Base-by-base conservation (phyloP, 2,888 invertebrate species). In the Spicauda simplicius region DNA sequence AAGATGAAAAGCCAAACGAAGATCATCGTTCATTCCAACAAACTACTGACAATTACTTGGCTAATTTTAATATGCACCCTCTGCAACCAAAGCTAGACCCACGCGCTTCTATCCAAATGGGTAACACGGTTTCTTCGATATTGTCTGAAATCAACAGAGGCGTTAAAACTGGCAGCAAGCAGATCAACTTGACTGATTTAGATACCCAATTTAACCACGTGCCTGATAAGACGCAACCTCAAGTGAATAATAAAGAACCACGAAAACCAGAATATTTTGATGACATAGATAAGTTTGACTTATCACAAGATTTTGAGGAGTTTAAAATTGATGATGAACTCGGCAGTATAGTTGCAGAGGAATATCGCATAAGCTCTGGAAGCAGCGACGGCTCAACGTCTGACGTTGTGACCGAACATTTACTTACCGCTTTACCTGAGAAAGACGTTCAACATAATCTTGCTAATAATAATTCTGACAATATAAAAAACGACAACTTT, bases 251-350 rank as follows among this genome's bases (percentile, higher is more conserved):
- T 71, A 80, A 82, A 41, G 92, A 91, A 73, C 69, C 86, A 60
- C 86, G 90, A 61, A 92, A 93, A 78, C 85, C 87, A 16, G 90
- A 92, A 76, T 93, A 92, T 76, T 90, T 92, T 69, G 93, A 93
- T 70, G 92, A 93, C 73, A 94, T 94, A 75, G 94, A 94, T 80
- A 95, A 95, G 76, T 95, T 95, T 79, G 96, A 96, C 80, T 93
- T 96, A 77, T 95, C 96, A 71, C 96, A 96, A 82, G 96, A 96
- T 85, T 97, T 97, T 79, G 97, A 97, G 80, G 97, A 97, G 81
- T 97, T 97, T 82, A 96, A 96, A 80, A 92, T 97, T 76, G 96
- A 96, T 80, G 96, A 96, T 83, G 96, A 96, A 82, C 94, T 93
- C 72, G 88, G 91, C 70, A 90, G 91, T 74, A 87, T 91, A 71